Evolutionary conservation across 2,797 vertebrate genomes (phyloP).

Genomic region (Brachyrhaphis roseni): DNA sequence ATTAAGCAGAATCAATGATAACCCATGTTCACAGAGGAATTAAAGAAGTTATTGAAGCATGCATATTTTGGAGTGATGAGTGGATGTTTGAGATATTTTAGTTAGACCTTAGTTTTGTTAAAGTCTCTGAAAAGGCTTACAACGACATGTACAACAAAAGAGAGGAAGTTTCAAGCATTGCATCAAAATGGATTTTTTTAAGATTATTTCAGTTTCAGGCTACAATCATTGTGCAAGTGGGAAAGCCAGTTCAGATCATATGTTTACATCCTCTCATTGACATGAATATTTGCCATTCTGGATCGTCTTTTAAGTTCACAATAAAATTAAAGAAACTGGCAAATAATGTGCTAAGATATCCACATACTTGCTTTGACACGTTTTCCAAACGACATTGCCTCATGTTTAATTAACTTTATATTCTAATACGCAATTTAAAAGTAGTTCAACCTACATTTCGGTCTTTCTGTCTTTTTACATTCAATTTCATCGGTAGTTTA

Average conservation of each 20-base stretch:
- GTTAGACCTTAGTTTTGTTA: neutral
- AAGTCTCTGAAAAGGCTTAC: neutral
- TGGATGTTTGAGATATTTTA: neutral
- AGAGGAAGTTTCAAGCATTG: neutral
- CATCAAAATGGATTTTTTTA: neutral
- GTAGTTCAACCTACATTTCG: neutral
- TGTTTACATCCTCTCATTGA: neutral
- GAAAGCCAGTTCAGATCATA: neutral
- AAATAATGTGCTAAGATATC: no score
- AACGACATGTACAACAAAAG: neutral
- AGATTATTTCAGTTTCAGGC: neutral
- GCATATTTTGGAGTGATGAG: neutral
- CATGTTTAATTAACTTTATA: no score
- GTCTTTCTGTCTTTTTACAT: neutral
- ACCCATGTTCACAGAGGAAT: neutral
- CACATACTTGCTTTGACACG: no score
- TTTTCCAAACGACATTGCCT: no score
- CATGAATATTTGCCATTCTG: neutral
- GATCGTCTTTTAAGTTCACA: no score
- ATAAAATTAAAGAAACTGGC: neutral
- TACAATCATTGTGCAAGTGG: neutral
- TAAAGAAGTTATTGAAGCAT: neutral
- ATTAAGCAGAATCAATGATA: neutral
- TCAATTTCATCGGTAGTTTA: neutral
- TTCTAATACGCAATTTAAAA: no score